A percentile compares a stretch with the other conserved stretches of the same genome.
These are phyloP conservation scores for Parascotia fuliginaria DNA, from an alignment of 2,888 invertebrate genomes.

Conservation along the genomic window DNA sequence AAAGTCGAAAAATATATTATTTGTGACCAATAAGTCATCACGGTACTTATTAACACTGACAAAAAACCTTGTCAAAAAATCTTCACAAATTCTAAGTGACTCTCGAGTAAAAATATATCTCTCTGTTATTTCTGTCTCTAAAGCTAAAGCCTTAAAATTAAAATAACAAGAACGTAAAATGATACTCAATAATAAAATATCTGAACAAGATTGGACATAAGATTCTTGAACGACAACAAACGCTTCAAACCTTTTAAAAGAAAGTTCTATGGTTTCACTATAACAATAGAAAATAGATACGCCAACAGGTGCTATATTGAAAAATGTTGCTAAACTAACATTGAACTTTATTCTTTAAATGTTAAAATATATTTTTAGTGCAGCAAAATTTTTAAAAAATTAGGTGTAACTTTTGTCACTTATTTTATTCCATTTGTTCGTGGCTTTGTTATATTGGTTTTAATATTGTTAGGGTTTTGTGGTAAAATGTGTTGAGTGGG, in stretches of 20 bases:
- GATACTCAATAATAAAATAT: background rate
- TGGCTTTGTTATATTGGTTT: constrained; percentile 12
- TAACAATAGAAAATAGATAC: constrained; percentile 7
- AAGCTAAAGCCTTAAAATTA: no score
- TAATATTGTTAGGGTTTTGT: constrained; percentile 7
- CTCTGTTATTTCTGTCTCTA: no score
- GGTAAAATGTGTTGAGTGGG: background rate
- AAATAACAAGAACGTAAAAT: no score
- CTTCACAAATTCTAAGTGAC: no score
- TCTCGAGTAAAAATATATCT: no score
- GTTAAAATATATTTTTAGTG: background rate
- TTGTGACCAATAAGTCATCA: no score
- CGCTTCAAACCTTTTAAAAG: constrained; percentile 3
- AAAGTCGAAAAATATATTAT: no score
- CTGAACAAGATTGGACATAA: background rate
- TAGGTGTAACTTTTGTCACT: constrained; percentile 9
- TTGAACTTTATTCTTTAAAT: background rate
- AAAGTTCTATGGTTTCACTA: constrained; percentile 6
- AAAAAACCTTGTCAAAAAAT: no score
- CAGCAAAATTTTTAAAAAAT: background rate
- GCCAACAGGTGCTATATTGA: constrained; percentile 27
- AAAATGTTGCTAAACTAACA: background rate
- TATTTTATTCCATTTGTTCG: constrained; percentile 9
- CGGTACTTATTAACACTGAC: no score
- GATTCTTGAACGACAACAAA: constrained; percentile 1